Base-by-base conservation (phyloP, 2,888 invertebrate species). In the Spisula solida region DNA sequence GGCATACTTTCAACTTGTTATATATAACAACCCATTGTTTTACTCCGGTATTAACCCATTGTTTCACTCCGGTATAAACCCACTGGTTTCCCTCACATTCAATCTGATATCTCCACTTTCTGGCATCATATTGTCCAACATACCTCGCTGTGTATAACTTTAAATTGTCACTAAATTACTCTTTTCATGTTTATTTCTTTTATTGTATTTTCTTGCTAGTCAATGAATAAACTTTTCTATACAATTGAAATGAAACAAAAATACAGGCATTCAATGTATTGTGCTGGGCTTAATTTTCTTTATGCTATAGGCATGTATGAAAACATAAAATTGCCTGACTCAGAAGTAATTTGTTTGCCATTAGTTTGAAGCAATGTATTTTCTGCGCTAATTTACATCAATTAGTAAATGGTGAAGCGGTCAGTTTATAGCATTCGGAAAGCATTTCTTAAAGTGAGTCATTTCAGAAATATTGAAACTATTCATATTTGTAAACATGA, bases 151-250 rank as follows among this genome's bases (percentile, higher is more conserved):
- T 2, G 8, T 66, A 8, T 66, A 20, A 56, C 56, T 56, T 18
- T 56, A 47, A 56, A n/a, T 41, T 41, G 4, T 41, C 41, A 4
- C 25, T n/a, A 25, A 66, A 25, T 25, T 25, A 25, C 25, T 66
- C 60, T 66, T 25, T 66, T 66, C 60, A 66, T 25, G 60, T 66
- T n/a, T n/a, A 66, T 25, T 66, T 66, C 60, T 66, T 66, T 66
- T 25, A 25, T 66, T 66, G 25, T 25, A 25, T 66, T 66, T 25
- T 25, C 51, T 51, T 51, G 51, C 14, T 12, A 12, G 51, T 25
- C 25, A 6, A 25, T 0, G 25, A 66, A 41, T 5, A 41, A 8
- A 25, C 5, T 10, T 25, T 66, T 66, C 60, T 66, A 66, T 66
- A 25, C 60, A 0, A 12, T 66, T 66, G n/a, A 4, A n/a, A 66